Conservation (phyloP, 2,888 invertebrate genomes). For the Portevinia maculata region DNA sequence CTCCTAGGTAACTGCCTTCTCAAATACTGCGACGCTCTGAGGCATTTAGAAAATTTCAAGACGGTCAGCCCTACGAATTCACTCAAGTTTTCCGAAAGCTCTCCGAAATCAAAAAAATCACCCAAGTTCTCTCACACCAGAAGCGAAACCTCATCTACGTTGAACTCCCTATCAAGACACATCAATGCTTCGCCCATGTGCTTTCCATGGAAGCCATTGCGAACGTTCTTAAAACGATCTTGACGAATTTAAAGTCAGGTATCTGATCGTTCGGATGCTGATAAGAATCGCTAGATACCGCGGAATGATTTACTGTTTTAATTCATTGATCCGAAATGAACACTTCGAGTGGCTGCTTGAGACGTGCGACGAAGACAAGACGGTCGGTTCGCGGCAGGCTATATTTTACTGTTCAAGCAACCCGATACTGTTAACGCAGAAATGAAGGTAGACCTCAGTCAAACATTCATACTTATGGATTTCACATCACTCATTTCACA, state of each 20-base stretch:
- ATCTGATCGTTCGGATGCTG: conserved; percentile 91
- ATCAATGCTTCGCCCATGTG: conserved; percentile 93
- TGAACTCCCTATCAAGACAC: conserved; percentile 91
- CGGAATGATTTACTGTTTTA: conserved; percentile 95
- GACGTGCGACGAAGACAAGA: conserved; percentile 82
- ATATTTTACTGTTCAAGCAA: conserved; percentile 89
- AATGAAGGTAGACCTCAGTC: too few species aligned
- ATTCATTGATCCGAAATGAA: conserved; percentile 91
- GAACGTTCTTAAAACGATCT: conserved; percentile 86
- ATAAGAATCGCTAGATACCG: conserved; percentile 93
- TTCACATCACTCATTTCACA: too few species aligned
- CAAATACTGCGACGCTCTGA: conserved; percentile 82
- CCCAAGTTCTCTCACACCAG: conserved; percentile 81
- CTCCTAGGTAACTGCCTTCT: conserved; percentile 83
- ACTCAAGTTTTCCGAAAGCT: conserved; percentile 78
- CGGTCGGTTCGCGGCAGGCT: conserved; percentile 83
- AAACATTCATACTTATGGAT: too few species aligned
- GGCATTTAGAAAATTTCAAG: conserved; percentile 80
- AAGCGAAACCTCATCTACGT: conserved; percentile 85
- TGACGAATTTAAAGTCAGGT: conserved; percentile 88
- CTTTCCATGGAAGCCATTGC: conserved; percentile 97
- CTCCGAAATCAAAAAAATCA: conserved; percentile 78
- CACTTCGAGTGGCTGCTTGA: conserved; percentile 93
- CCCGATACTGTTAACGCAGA: too few species aligned
- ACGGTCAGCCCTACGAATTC: conserved; percentile 77